phyloP scores from a whole-genome alignment of 2,797 vertebrate genomes.

The Gallinago nigripennis region DNA sequence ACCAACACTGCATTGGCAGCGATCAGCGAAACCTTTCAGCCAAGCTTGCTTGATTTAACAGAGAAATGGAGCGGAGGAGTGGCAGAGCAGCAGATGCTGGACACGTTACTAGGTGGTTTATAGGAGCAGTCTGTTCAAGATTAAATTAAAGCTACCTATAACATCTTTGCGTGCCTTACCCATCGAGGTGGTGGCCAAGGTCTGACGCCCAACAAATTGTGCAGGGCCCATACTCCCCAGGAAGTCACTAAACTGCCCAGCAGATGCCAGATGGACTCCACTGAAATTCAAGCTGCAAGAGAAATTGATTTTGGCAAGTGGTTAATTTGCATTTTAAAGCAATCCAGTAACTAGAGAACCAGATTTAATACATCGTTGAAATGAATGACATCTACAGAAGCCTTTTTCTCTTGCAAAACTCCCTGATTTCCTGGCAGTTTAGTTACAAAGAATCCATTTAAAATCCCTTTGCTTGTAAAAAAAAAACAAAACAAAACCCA shows the following conservation, averaged over 20 bases:
- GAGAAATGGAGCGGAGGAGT: not conserved
- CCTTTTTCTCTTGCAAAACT: not conserved
- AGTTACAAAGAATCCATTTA: not conserved
- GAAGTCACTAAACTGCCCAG: slow-evolving; percentile 88
- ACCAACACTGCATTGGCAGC: not conserved
- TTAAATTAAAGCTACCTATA: not conserved
- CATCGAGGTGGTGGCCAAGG: slow-evolving; percentile 88
- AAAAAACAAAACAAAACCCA: not conserved
- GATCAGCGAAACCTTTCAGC: not conserved
- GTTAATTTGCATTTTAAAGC: slow-evolving; percentile 39
- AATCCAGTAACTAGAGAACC: not conserved
- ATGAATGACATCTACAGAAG: not conserved
- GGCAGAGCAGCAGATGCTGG: not conserved
- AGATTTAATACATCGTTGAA: not conserved
- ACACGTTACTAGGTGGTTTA: not conserved
- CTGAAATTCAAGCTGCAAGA: slow-evolving; percentile 94
- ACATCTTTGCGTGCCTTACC: slow-evolving; percentile 75
- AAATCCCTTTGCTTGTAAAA: not conserved
- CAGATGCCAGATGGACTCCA: slow-evolving; percentile 92
- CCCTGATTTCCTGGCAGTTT: not conserved
- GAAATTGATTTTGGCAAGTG: slow-evolving; percentile 20
- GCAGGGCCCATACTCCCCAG: slow-evolving; percentile 90
- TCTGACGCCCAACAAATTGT: slow-evolving; percentile 89
- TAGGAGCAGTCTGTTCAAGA: not conserved
- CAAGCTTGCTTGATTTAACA: not conserved